Percentiles rank a stretch among this genome's conserved stretches.
Evolutionary conservation across 92 coral and sea anemone genomes (phyloP).

Genomic region (Isaurus tuberculatus): DNA sequence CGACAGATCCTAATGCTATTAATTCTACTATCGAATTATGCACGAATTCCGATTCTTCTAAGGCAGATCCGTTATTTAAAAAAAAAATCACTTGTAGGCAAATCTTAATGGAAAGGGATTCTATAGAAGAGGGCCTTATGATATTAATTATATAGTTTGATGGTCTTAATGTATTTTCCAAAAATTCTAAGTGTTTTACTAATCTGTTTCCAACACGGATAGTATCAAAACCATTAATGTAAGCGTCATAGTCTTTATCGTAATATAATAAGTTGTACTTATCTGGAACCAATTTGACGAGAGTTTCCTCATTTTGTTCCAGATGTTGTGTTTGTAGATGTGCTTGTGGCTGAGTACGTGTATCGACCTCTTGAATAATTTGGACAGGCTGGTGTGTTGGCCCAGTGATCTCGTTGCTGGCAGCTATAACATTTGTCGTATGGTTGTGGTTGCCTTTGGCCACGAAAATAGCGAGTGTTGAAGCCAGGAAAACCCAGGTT

Average conservation of each 20-base stretch:
- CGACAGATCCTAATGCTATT: not conserved
- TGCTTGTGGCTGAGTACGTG: not conserved
- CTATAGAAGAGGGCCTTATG: not conserved
- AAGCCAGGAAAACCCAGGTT: constrained; percentile 22
- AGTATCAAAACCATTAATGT: constrained; percentile 19
- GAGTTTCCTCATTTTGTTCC: not conserved
- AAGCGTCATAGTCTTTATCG: not conserved
- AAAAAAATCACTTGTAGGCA: not conserved
- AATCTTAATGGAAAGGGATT: not conserved
- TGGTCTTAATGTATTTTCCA: constrained; percentile 1
- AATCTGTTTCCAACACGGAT: not conserved
- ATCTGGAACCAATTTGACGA: not conserved
- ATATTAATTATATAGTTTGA: not conserved
- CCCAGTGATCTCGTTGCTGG: constrained; percentile 55
- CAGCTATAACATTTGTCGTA: constrained; percentile 59
- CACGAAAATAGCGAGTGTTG: constrained; percentile 12
- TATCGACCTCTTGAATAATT: not conserved
- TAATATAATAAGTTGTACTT: not conserved
- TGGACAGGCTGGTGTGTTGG: constrained; percentile 12
- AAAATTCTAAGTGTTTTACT: not conserved
- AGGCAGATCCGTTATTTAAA: not conserved
- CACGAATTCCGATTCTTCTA: not conserved
- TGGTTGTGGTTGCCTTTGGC: constrained; percentile 49
- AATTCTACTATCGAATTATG: not conserved
- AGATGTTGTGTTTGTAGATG: not conserved